Evolutionary conservation across 2,113 vertebrate species (phyloP), one percentile per base, ranked within the genome.

Genomic region (Perca schrenkii): DNA sequence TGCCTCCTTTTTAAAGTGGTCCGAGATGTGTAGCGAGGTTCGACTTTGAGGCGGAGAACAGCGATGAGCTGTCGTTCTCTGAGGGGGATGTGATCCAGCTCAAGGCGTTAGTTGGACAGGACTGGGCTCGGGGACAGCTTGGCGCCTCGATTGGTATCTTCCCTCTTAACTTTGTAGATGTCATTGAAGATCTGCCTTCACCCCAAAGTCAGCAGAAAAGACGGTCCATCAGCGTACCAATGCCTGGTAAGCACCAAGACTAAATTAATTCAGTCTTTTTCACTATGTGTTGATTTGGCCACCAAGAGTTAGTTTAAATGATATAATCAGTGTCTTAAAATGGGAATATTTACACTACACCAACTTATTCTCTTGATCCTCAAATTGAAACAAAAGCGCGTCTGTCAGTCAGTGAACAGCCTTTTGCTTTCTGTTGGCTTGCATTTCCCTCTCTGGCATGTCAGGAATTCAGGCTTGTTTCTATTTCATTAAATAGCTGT

Each of bases 101-200:
- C 65, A 96, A 95, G 76, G 96, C 96, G 87, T 97, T 96, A 16
- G 31, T 97, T 62, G 97, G 95, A 78, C 92, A 98, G 72, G 98
- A 99, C 5, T 99, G 98, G 98, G 98, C 95, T 60, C 94, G 92
- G 82, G 98, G 98, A 79, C 95, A 97, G 77, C 74, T 97, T 1
- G 95, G 92, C 68, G 82, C 73, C 86, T 65, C 4, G 0, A 86
- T 78, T 21, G 98, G 98, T 83, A 95, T 98, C 86, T 99, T 98
- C 81, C 98, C 98, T 34, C 94, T 99, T 16, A 97, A 97, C 88
- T 99, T 97, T 46, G 97, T 99, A 47, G 97, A 99, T 56, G 43
- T 98, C 31, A 31, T 97, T 52, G 97, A 98, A 90, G 97, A 97
- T 86, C 94, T 97, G 50, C 96, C 97, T 61, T 69, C 82, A 7